These are phyloP conservation scores for Anguilla pacifica DNA, from an alignment of 2,797 vertebrate genomes.

Conservation along the genomic window DNA sequence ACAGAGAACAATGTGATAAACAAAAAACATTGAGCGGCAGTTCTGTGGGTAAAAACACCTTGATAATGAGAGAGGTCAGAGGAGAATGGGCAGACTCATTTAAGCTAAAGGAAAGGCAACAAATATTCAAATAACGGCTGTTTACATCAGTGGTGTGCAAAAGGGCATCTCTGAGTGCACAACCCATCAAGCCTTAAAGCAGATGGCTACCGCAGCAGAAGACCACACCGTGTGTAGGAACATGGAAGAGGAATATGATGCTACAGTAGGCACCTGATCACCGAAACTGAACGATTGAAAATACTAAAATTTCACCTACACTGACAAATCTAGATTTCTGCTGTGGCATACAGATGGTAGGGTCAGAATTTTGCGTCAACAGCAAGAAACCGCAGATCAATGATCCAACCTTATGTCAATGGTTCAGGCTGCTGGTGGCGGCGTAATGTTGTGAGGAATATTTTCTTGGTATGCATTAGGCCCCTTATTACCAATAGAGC, in stretches of 20 bases:
- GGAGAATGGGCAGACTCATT: background rate
- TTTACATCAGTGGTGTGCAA: background rate
- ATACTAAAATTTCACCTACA: background rate
- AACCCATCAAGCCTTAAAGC: background rate
- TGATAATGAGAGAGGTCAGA: constrained; percentile 4
- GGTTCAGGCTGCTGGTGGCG: background rate
- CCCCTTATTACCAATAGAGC: background rate
- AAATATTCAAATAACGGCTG: background rate
- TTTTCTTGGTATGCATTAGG: background rate
- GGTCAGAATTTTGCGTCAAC: background rate
- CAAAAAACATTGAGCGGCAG: background rate
- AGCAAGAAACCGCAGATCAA: background rate
- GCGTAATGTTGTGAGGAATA: background rate
- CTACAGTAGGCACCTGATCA: background rate
- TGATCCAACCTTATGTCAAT: background rate
- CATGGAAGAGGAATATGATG: background rate
- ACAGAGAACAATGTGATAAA: background rate
- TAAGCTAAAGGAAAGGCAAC: background rate
- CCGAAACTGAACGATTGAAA: background rate
- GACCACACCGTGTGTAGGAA: background rate
- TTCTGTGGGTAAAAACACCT: background rate
- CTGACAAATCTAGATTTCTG: background rate
- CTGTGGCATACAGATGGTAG: background rate
- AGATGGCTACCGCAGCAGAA: background rate
- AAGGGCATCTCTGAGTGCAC: background rate